These are phyloP conservation scores for Paragorgia papillata DNA, from an alignment of 92 coral and sea anemone species.

Conservation along the genomic window DNA sequence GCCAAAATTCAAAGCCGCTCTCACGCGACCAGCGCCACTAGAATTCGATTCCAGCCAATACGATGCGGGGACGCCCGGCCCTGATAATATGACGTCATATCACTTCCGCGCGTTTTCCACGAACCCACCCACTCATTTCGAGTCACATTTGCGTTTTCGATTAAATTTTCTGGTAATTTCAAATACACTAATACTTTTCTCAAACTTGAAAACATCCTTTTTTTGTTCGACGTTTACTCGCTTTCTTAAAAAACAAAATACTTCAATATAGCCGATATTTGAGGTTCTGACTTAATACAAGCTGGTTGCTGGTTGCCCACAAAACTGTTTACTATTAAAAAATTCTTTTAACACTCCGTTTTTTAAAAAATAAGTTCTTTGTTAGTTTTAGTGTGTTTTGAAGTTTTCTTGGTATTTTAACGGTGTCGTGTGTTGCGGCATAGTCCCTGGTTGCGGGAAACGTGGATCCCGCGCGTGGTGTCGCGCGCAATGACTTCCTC, in stretches of 20 bases:
- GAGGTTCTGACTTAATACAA: too few relatives aligned
- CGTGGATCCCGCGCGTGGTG: constrained; percentile 3
- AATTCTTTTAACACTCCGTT: too few relatives aligned
- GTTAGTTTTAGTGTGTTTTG: too few relatives aligned
- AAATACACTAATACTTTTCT: too few relatives aligned
- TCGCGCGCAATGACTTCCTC: constrained; percentile 1
- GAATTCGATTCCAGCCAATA: constrained; percentile 99
- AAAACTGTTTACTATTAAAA: too few relatives aligned
- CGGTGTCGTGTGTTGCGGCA: too few relatives aligned
- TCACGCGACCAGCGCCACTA: constrained; percentile 98
- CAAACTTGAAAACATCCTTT: not conserved
- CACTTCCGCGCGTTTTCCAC: constrained; percentile 29
- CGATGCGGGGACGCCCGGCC: constrained; percentile 92
- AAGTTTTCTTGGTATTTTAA: too few relatives aligned
- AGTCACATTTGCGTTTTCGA: too few relatives aligned
- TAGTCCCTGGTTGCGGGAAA: constrained; percentile 22
- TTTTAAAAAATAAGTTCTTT: too few relatives aligned
- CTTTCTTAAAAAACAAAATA: not conserved
- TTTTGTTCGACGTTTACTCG: too few relatives aligned
- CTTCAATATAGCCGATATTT: not conserved
- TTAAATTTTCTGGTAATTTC: too few relatives aligned
- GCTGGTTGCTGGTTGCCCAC: too few relatives aligned
- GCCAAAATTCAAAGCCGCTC: constrained; percentile 98
- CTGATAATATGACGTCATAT: constrained; percentile 37
- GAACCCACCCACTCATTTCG: not conserved